Percentiles rank a stretch among this genome's conserved stretches.
These are phyloP conservation scores for Athalia circularis DNA, from an alignment of 2,888 invertebrate species.

Conservation along the genomic window DNA sequence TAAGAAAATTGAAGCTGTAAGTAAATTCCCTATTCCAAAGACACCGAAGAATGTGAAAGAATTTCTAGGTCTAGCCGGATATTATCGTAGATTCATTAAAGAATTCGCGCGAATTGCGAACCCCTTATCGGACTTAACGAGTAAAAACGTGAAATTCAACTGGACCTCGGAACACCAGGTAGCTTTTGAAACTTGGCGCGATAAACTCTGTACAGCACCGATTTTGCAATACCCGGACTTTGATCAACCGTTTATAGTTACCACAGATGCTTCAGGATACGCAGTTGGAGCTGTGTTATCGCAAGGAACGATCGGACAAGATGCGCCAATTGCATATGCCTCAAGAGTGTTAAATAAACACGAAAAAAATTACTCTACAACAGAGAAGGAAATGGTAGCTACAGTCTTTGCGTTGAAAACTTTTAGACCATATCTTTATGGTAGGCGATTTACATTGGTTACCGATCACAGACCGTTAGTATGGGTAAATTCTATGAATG, in stretches of 20 bases:
- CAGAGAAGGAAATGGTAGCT: conserved; percentile 1
- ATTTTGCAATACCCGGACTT: too few species aligned
- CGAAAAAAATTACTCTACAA: neutral
- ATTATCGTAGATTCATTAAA: neutral
- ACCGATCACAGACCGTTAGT: conserved; percentile 20
- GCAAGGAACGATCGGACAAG: too few species aligned
- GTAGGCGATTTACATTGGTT: neutral
- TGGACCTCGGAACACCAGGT: conserved; percentile 19
- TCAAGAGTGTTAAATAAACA: neutral
- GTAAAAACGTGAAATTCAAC: conserved; percentile 13
- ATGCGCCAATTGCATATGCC: too few species aligned
- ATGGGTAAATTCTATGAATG: conserved; percentile 23
- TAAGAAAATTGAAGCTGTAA: neutral
- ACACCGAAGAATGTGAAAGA: conserved; percentile 9
- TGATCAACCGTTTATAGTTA: too few species aligned
- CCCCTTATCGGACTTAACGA: conserved; percentile 19
- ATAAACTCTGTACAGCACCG: too few species aligned
- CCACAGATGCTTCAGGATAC: too few species aligned
- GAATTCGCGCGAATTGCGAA: conserved; percentile 5
- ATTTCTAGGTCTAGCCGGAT: conserved; percentile 1
- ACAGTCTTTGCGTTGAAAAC: conserved; percentile 11
- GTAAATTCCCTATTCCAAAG: neutral
- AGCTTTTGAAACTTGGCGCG: conserved; percentile 33
- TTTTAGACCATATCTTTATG: conserved; percentile 11
- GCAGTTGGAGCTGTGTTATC: too few species aligned